Conservation (phyloP, 37 sponge, comb jelly and placozoan species). For the Chondrosia reniformis region DNA sequence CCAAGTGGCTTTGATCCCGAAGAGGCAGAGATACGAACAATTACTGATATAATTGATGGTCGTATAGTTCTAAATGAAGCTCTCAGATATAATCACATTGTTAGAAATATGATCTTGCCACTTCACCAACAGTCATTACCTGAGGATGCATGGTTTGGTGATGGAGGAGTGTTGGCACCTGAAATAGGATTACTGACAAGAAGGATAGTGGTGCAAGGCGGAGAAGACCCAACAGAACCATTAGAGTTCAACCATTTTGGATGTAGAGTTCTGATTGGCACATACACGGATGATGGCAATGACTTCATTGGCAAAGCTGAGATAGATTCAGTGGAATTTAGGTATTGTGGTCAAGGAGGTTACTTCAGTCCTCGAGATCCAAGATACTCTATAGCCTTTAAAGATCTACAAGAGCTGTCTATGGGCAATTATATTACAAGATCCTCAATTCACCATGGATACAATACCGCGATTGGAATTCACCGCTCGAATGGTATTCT, state of each 20-base stretch:
- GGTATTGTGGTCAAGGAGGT: conserved; percentile 84
- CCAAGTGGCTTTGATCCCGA: conserved; percentile 59
- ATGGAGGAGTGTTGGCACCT: conserved; percentile 32
- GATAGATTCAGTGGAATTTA: conserved; percentile 67
- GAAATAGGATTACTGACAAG: conserved; percentile 79
- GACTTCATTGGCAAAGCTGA: conserved; percentile 33
- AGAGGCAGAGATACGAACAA: conserved; percentile 62
- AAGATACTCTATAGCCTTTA: conserved; percentile 70
- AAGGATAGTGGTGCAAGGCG: conserved; percentile 78
- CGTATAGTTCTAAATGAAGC: conserved; percentile 46
- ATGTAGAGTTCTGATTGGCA: conserved; percentile 69
- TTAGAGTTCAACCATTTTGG: conserved; percentile 70
- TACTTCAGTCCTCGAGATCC: conserved; percentile 72
- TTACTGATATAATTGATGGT: conserved; percentile 16
- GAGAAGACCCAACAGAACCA: conserved; percentile 49
- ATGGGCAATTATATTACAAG: conserved; percentile 40
- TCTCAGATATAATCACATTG: conserved; percentile 45
- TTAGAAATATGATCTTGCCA: conserved; percentile 19
- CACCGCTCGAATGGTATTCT: conserved; percentile 53
- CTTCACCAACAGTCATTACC: too few relatives aligned
- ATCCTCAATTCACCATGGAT: conserved; percentile 78
- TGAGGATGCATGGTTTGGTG: background rate
- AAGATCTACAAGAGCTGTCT: conserved; percentile 18
- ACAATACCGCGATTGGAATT: conserved; percentile 81
- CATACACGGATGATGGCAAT: conserved; percentile 7